Base-by-base conservation (phyloP, 2,113 vertebrate genomes). In the Melanocharis versteri region DNA sequence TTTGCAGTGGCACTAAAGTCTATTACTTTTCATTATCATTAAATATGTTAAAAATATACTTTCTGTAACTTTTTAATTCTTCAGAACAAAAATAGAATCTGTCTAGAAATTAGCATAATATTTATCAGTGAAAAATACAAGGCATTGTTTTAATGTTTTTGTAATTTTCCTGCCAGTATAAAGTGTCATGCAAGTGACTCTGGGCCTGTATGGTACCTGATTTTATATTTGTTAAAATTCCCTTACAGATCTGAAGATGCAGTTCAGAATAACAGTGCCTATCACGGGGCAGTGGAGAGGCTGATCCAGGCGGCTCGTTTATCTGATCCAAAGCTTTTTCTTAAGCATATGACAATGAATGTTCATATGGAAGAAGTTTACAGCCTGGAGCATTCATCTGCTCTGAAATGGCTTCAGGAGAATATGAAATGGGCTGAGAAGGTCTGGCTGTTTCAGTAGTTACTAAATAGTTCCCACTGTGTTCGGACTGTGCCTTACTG, bases 401-500 rank as follows among this genome's bases (percentile, higher is more conserved):
- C 98, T 70, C 90, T 98, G 10, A 98, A 97, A 58, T 99, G 99
- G 99, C 97, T 99, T 84, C 98, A 97, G 56, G 97, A 98, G 71
- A 99, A 99, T 89, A 98, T 98, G 95, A 96, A 98, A 60, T 99
- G 99, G 99, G 99, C 99, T 78, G 98, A 96, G n/a, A 98, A 98
- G 69, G 91, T 99, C 78, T 99, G 99, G 99, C 96, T 97, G 94
- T 97, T 97, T 97, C 93, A 96, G 42, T 96, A 98, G 95, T 68
- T 80, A 44, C 87, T 97, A 93, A 96, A 81, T 92, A 66, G 78
- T 95, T 98, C 48, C 72, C 83, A 83, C 71, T 83, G 39, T 93
- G 57, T 95, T 96, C 3, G 37, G 42, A 57, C 51, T 95, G 50
- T 57, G 62, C 75, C 83, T 96, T 93, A 70, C 61, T 88, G 44